Base-by-base conservation (phyloP, 2,888 invertebrate species). In the Orthosia cruda region DNA sequence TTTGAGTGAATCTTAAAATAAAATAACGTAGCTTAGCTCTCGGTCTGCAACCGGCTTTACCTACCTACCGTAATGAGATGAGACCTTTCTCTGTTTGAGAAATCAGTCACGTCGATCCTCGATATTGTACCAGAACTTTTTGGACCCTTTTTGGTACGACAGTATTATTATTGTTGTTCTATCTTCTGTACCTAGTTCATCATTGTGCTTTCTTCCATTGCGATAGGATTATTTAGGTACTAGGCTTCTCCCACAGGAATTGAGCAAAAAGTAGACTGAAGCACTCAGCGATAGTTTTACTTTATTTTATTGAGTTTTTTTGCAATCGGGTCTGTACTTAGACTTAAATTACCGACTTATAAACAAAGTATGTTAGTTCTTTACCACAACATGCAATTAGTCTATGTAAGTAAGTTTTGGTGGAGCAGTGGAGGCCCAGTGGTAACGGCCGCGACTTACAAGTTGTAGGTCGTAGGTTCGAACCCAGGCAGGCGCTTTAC, bases 81-180 rank as follows among this genome's bases (percentile, higher is more conserved):
- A 83, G 71, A 63, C 71, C 80, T 71, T 71, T 47, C 26, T n/a
- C 81, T 76, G 66, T 63, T 84, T 86, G 64, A 64, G 15, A 84
- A 84, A 80, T 86, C 76, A 71, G 82, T 87, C 85, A 86, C 87
- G 85, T 86, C 71, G 61, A 57, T 67, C 57, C 77, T 67, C 66
- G 57, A 45, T 71, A 81, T 84, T 72, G 65, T 57, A 76, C 66
- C 47, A 68, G 58, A 76, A 77, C 70, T 80, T 84, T 77, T 75
- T 63, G 47, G 74, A 26, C 72, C 81, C 73, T 73, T 86, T 84
- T 79, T 71, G 65, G 64, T 74, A 74, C 69, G 59, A 72, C 63
- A 72, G 58, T 23, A 64, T 50, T 80, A 83, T 71, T 72, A 84
- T 69, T 66, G 63, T 71, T 79, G 75, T 73, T 74, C 62, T 62